These are phyloP conservation scores for Chelidonichthys spinosus DNA, from an alignment of 2,797 vertebrate genomes.

Conservation along the genomic window DNA sequence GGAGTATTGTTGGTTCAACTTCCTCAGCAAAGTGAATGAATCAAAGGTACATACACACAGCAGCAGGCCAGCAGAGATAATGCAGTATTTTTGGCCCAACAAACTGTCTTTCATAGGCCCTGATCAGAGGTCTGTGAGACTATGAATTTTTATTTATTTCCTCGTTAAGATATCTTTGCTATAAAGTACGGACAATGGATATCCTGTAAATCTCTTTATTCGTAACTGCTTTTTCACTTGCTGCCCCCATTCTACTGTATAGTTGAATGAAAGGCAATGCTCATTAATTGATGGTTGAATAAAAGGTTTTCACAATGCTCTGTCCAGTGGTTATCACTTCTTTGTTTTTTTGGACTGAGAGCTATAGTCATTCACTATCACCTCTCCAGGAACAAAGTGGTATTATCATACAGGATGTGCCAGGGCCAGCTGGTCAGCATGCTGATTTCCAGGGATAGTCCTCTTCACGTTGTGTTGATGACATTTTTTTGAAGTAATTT, in stretches of 20 bases:
- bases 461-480: neutral
- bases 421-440: no score
- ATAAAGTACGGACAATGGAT: conserved; percentile 4
- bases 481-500: no score
- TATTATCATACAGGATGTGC: neutral
- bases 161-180: conserved; percentile 33
- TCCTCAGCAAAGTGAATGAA: conserved; percentile 28
- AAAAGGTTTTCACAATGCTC: neutral
- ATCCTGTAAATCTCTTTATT: conserved; percentile 21
- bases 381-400: neutral
- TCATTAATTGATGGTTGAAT: neutral
- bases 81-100: conserved; percentile 25
- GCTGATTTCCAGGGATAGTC: neutral
- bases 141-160: conserved; percentile 36
- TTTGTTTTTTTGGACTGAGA: no score
- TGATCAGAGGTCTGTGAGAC: conserved; percentile 37
- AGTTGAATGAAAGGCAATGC: neutral
- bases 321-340: neutral
- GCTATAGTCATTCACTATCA: no score
- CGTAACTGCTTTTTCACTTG: neutral
- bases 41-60: conserved; percentile 5
- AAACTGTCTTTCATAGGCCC: conserved; percentile 23
- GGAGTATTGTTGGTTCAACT: conserved; percentile 24
- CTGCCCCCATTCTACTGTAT: neutral
- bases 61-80: neutral